Conservation (phyloP, 2,888 invertebrate species). For the Nesidiocoris tenuis region DNA sequence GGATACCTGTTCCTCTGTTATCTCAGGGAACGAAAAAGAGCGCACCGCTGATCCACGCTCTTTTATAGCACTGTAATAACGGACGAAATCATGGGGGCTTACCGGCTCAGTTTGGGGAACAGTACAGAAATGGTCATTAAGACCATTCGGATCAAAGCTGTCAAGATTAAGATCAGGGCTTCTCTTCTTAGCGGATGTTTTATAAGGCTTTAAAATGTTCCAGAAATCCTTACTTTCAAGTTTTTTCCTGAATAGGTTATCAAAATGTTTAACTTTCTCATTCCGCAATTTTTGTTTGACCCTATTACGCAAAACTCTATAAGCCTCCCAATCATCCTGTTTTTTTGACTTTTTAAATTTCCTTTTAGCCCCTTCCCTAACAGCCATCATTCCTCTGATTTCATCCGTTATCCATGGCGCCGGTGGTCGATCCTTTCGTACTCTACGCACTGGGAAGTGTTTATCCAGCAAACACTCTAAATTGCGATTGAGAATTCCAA, state of each 20-base stretch:
- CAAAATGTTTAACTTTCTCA: background rate
- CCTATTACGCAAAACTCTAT: background rate
- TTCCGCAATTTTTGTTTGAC: constrained; percentile 8
- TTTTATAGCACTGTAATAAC: background rate
- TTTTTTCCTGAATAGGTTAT: background rate
- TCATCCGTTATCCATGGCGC: constrained; percentile 7
- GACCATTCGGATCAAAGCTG: background rate
- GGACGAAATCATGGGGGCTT: background rate
- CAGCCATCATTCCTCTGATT: background rate
- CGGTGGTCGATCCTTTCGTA: background rate
- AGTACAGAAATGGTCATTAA: constrained; percentile 14
- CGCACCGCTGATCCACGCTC: background rate
- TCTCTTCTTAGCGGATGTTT: background rate
- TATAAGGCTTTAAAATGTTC: background rate
- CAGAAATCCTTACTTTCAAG: background rate
- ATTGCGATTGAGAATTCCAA: background rate
- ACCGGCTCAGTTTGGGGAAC: background rate
- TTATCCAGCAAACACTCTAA: background rate
- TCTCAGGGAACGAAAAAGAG: background rate
- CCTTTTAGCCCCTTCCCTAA: background rate
- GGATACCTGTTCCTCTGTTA: background rate
- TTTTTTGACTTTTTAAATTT: background rate
- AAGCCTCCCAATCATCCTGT: background rate
- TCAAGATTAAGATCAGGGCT: background rate
- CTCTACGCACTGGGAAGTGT: background rate